A percentile compares a stretch with the other conserved stretches of the same genome.
Evolutionary conservation across 2,113 vertebrate genomes (phyloP).

Genomic region (Eretmochelys imbricata): DNA sequence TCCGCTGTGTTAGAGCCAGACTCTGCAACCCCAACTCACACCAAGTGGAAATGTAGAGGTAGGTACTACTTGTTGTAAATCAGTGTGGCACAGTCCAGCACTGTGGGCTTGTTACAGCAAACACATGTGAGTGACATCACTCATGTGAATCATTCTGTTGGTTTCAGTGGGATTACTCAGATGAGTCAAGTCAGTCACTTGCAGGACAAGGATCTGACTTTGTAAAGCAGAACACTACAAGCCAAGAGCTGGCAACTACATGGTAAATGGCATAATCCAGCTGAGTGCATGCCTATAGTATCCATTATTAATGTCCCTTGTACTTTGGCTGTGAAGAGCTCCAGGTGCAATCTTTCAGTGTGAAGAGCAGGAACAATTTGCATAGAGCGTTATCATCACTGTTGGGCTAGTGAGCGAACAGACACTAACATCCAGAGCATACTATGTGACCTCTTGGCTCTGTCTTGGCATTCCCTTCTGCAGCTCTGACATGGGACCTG

Average conservation of each 20-base stretch:
- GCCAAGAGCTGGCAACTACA: neutral
- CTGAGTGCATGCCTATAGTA: neutral
- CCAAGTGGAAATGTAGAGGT: neutral
- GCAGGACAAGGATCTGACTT: neutral
- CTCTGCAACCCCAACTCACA: neutral
- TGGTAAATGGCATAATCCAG: neutral
- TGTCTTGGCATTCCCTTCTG: neutral
- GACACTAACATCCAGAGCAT: rapidly evolving
- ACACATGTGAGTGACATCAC: neutral
- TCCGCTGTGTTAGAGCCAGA: neutral
- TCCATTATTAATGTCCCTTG: neutral
- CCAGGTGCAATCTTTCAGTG: neutral
- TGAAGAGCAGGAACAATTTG: neutral
- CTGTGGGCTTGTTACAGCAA: neutral
- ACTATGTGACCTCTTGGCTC: neutral
- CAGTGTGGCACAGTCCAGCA: neutral
- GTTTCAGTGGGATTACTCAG: neutral
- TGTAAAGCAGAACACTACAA: neutral
- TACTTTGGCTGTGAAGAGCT: neutral
- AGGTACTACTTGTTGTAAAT: neutral
- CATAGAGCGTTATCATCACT: neutral
- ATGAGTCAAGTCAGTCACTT: neutral
- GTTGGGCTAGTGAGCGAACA: neutral
- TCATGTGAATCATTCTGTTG: neutral
- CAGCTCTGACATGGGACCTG: neutral